phyloP scores from a whole-genome alignment of 2,888 invertebrate species.

The Drosophila crucigera region DNA sequence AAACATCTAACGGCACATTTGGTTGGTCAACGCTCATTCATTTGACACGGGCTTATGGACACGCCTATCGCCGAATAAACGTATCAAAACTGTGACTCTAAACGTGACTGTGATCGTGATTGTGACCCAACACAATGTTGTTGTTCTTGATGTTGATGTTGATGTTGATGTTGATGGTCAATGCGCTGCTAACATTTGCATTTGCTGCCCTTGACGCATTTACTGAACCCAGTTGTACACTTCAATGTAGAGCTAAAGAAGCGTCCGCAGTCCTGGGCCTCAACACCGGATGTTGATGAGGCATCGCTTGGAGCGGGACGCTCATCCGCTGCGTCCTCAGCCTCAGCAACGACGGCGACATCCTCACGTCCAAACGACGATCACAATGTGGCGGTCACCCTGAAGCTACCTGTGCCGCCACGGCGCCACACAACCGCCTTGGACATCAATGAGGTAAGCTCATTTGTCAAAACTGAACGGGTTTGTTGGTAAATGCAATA shows the following conservation, averaged over 20 bases:
- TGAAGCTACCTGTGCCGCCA: constrained; percentile 90
- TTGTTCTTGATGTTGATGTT: constrained; percentile 18
- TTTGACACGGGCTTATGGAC: constrained; percentile 42
- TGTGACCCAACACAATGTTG: constrained; percentile 36
- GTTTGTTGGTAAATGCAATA: background rate
- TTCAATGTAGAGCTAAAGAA: constrained; percentile 85
- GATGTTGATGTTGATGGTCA: constrained; percentile 25
- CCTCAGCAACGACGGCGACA: constrained; percentile 11
- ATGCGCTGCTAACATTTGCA: constrained; percentile 51
- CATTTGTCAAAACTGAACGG: background rate
- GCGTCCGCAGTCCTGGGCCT: constrained; percentile 90
- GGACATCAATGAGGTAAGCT: constrained; percentile 83
- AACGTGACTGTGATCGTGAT: constrained; percentile 39
- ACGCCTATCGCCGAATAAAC: constrained; percentile 30
- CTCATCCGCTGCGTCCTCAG: background rate
- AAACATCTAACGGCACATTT: constrained; percentile 41
- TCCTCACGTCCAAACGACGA: constrained; percentile 85
- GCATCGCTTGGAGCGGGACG: constrained; percentile 29
- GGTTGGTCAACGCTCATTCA: constrained; percentile 46
- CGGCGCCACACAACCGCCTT: constrained; percentile 88
- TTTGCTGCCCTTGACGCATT: constrained; percentile 57
- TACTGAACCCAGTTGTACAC: constrained; percentile 84
- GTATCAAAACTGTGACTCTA: constrained; percentile 37
- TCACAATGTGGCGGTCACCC: constrained; percentile 88
- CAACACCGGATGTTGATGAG: constrained; percentile 92